Conservation (phyloP, 2,113 vertebrate genomes). For the Eublepharis macularius region DNA sequence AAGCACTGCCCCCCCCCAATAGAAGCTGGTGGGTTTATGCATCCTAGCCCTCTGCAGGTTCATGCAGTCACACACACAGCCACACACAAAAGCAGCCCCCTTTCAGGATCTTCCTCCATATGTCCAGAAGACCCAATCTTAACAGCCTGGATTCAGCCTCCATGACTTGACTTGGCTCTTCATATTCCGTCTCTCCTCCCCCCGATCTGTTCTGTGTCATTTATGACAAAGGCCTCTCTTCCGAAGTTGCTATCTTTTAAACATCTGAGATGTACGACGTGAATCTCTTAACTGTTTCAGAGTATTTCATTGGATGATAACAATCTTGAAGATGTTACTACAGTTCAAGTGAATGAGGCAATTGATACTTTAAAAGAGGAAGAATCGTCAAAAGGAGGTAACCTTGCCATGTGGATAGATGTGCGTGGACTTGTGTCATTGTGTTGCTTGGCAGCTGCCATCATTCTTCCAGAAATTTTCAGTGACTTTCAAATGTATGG, state of each 20-base stretch:
- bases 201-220: no score
- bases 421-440: not conserved
- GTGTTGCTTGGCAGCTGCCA: not conserved
- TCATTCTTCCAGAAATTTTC: not conserved
- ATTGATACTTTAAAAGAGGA: slow-evolving; percentile 49
- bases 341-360: slow-evolving; percentile 50
- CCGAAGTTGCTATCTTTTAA: not conserved
- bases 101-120: no score
- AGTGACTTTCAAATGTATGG: not conserved
- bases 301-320: slow-evolving; percentile 62
- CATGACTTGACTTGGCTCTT: no score
- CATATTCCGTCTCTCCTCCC: no score
- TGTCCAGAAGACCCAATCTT: no score
- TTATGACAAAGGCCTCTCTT: no score
- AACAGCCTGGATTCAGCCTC: no score
- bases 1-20: no score
- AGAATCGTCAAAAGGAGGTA: slow-evolving; percentile 78
- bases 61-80: no score
- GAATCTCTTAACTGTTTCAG: slow-evolving; percentile 46
- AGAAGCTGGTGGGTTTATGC: no score
- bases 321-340: slow-evolving; percentile 33
- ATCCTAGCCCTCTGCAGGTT: no score
- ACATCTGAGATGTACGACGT: slow-evolving; percentile 21
- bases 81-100: no score
- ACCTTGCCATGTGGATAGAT: not conserved